phyloP scores from a whole-genome alignment of 2,797 vertebrate species.

The Eulemur coronatus region DNA sequence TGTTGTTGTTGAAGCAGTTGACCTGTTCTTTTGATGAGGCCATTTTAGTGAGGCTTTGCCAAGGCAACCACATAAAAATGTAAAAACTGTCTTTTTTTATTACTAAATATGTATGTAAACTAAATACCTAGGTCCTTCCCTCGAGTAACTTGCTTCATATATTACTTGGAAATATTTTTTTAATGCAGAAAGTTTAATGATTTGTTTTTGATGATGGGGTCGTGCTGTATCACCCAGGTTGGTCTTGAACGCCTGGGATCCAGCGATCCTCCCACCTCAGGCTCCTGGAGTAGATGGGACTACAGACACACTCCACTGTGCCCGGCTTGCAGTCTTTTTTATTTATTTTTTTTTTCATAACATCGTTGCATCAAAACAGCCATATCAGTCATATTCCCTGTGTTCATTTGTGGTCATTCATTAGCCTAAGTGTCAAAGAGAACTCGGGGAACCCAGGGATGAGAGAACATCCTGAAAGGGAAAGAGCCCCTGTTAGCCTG shows the following conservation, averaged over 20 bases:
- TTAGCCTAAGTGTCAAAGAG: neutral
- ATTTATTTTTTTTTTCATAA: neutral
- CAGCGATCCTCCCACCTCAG: neutral
- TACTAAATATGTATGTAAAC: conserved; percentile 27
- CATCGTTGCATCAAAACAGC: neutral
- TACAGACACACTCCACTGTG: neutral
- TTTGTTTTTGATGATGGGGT: neutral
- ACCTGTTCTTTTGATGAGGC: neutral
- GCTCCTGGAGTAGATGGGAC: neutral
- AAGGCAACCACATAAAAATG: neutral
- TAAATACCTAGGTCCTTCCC: neutral
- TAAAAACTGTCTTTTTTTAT: neutral
- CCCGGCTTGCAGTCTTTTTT: too few species aligned
- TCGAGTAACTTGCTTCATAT: neutral
- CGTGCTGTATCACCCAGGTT: neutral
- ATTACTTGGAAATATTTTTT: neutral
- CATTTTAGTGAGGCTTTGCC: neutral
- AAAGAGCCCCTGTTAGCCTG: neutral
- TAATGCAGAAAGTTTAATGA: neutral
- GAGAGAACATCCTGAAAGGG: neutral
- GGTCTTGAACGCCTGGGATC: neutral
- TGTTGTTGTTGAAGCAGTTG: neutral
- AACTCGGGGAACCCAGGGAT: neutral
- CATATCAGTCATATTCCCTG: neutral
- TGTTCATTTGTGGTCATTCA: neutral